Conservation (phyloP, 2,113 vertebrate species). For the Pantherophis guttatus region DNA sequence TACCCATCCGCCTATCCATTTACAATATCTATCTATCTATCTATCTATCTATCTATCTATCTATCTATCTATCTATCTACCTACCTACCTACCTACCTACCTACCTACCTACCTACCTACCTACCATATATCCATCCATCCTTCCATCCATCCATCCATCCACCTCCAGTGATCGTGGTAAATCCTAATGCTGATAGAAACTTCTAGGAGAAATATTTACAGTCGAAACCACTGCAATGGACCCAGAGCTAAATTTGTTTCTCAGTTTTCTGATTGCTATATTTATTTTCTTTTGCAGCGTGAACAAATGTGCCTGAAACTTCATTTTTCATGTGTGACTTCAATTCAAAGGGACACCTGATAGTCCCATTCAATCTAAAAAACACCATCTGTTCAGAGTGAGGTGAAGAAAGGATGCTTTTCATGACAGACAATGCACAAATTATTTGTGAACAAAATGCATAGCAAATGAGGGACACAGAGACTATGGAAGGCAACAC, state of each 20-base stretch:
- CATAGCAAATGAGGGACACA: slow-evolving; percentile 5
- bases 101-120: neutral
- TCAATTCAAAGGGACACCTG: slow-evolving; percentile 11
- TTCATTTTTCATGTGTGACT: slow-evolving; percentile 10
- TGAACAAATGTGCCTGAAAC: neutral
- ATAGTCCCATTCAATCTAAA: slow-evolving; percentile 20
- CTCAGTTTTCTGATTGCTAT: neutral
- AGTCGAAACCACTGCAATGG: neutral
- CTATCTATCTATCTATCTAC: neutral
- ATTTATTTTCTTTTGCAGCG: neutral
- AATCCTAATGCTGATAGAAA: neutral
- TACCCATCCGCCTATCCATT: neutral
- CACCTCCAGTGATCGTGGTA: neutral
- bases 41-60: neutral
- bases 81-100: fast-evolving
- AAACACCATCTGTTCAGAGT: slow-evolving; percentile 14
- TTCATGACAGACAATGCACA: neutral
- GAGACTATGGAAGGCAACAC: neutral
- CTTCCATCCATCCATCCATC: neutral
- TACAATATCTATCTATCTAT: neutral
- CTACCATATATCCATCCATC: no score
- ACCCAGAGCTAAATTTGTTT: neutral
- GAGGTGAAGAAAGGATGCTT: neutral
- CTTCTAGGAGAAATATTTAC: neutral
- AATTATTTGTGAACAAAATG: slow-evolving; percentile 13